Evolutionary conservation across 2,888 invertebrate species (phyloP).

Genomic region (Coremacera marginata): DNA sequence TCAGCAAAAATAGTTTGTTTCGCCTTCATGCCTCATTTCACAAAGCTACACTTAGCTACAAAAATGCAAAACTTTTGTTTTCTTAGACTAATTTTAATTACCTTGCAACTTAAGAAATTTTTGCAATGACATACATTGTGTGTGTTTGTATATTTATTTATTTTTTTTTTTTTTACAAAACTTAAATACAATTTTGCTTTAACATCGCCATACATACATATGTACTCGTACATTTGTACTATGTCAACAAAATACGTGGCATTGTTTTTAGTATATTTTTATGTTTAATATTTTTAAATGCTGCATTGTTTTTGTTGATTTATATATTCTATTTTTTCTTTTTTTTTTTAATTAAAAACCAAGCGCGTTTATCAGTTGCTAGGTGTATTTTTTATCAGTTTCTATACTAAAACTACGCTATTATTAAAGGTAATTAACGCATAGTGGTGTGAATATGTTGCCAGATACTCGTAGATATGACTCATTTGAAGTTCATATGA

Average conservation of each 20-base stretch:
- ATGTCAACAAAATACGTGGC: neutral
- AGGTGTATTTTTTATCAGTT: neutral
- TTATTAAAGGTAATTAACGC: conserved; percentile 14
- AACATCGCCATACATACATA: neutral
- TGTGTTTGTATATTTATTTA: neutral
- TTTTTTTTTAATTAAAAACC: neutral
- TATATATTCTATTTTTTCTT: neutral
- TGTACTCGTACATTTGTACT: neutral
- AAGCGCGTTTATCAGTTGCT: neutral
- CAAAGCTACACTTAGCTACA: too few species aligned
- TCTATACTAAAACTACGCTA: neutral
- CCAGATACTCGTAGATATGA: too few species aligned
- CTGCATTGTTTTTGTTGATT: neutral
- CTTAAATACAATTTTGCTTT: neutral
- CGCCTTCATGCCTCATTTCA: too few species aligned
- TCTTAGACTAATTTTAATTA: too few species aligned
- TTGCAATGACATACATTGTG: neutral
- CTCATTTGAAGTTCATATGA: too few species aligned
- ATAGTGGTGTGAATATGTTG: neutral
- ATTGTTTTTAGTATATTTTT: neutral
- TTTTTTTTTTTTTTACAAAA: neutral
- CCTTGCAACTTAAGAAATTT: neutral
- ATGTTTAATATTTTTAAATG: neutral
- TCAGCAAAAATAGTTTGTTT: too few species aligned
- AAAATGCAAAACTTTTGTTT: too few species aligned